phyloP scores from a whole-genome alignment of 2,797 vertebrate genomes.

The Microhierax caerulescens region DNA sequence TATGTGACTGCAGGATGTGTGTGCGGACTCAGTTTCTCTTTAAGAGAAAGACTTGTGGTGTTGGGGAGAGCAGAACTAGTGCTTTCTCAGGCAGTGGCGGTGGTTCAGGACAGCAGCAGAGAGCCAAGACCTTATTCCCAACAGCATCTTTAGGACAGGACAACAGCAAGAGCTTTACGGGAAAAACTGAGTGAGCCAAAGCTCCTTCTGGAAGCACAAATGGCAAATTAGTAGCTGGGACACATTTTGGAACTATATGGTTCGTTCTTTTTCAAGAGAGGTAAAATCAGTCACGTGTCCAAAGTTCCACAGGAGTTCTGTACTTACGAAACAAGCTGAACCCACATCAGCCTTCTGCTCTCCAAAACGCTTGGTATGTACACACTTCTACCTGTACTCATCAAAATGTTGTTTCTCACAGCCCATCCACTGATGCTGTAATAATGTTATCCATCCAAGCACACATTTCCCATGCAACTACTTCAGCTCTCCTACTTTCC shows the following conservation, averaged over 20 bases:
- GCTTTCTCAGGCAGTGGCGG: background rate
- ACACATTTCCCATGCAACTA: background rate
- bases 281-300: background rate
- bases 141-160: background rate
- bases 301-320: background rate
- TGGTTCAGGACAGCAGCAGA: background rate
- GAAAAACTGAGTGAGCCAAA: background rate
- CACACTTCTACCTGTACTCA: background rate
- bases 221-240: background rate
- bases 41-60: background rate
- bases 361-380: background rate
- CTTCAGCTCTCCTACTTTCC: background rate
- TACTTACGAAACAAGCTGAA: background rate
- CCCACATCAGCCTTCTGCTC: background rate
- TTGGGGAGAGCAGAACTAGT: background rate
- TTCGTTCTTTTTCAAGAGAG: background rate
- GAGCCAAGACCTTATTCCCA: background rate
- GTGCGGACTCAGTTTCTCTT: background rate
- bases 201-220: background rate
- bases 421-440: background rate
- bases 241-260: background rate
- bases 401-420: background rate
- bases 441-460: background rate
- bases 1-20: background rate
- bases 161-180: background rate